Conservation (phyloP, 2,888 invertebrate genomes). For the Steromphala cineraria region DNA sequence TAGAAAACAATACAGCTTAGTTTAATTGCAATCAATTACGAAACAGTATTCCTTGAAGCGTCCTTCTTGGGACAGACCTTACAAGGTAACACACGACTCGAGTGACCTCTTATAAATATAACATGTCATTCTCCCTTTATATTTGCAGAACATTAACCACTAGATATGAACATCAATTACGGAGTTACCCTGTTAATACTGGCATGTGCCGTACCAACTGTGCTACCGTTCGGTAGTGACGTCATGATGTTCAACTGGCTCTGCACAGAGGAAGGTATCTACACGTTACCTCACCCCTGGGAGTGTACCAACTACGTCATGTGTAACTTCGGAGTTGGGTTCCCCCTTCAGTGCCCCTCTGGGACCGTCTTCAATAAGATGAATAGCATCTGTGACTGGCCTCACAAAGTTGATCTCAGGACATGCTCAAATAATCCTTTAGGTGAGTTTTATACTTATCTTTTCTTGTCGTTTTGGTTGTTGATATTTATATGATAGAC, state of each 20-base stretch:
- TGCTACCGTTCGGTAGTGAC: background rate
- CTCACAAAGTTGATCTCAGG: background rate
- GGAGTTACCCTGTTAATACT: too few species aligned
- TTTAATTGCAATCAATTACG: too few species aligned
- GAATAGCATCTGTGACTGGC: slow-evolving; percentile 6
- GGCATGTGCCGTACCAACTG: too few species aligned
- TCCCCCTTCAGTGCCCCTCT: slow-evolving; percentile 10
- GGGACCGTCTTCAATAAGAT: background rate
- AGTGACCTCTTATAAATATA: too few species aligned
- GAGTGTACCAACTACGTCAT: slow-evolving; percentile 15
- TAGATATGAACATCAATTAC: too few species aligned
- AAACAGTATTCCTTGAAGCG: too few species aligned
- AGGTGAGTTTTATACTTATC: background rate
- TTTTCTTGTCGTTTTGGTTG: background rate
- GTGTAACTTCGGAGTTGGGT: slow-evolving; percentile 12
- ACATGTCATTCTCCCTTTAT: too few species aligned
- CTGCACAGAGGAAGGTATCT: slow-evolving; percentile 16
- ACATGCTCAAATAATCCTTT: slow-evolving; percentile 17
- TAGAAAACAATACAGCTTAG: too few species aligned
- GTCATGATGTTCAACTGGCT: background rate
- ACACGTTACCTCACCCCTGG: slow-evolving; percentile 10
- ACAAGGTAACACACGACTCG: background rate
- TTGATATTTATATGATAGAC: too few species aligned
- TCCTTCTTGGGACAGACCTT: too few species aligned
- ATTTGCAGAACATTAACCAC: too few species aligned